phyloP scores from a whole-genome alignment of 2,113 vertebrate species.

The Bathybates hornii region DNA sequence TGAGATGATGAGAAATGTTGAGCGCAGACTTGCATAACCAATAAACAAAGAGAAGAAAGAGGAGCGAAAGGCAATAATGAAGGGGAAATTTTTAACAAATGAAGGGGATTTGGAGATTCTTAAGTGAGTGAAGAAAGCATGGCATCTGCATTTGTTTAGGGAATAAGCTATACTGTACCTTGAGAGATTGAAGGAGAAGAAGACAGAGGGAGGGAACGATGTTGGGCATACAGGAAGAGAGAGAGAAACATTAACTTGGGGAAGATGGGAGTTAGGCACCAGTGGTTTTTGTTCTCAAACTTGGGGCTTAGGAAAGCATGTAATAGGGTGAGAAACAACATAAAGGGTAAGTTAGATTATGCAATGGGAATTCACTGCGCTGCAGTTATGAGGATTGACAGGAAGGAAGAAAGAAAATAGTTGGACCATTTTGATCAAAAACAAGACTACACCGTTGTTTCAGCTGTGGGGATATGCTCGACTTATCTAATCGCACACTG shows the following conservation, averaged over 20 bases:
- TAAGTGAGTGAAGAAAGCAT: background rate
- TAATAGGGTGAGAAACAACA: background rate
- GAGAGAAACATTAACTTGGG: constrained; percentile 13
- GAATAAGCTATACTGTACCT: background rate
- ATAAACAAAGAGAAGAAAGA: background rate
- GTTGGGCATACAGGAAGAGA: background rate
- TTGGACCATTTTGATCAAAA: constrained; percentile 4
- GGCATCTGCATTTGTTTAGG: constrained; percentile 11
- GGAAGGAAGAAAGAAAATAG: background rate
- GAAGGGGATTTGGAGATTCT: background rate
- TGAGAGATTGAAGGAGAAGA: background rate
- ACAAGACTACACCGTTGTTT: background rate
- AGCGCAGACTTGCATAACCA: background rate
- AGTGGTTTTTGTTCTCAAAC: constrained; percentile 29
- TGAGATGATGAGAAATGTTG: background rate
- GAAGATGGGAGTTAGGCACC: constrained; percentile 13
- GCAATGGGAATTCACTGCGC: background rate
- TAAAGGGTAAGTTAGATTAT: background rate
- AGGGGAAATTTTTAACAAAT: background rate
- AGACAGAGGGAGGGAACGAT: background rate
- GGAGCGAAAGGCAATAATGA: background rate
- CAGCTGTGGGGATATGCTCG: background rate
- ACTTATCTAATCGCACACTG: constrained; percentile 16
- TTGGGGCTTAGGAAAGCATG: background rate
- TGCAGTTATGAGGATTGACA: background rate